phyloP scores from a whole-genome alignment of 1,140 invertebrate genomes.

The Pachypeltis micranthus region DNA sequence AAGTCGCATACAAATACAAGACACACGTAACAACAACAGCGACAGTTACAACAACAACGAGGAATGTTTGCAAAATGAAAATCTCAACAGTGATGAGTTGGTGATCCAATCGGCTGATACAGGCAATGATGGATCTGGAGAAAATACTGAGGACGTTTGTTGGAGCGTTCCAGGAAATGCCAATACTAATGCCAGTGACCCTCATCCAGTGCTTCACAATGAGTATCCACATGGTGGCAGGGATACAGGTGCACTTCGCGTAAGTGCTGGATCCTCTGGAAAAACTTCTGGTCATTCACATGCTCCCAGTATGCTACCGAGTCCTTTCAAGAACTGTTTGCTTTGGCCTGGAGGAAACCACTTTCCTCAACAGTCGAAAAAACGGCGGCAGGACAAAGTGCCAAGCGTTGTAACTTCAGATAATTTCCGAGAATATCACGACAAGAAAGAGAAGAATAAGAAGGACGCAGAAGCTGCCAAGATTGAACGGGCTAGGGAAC shows the following conservation, averaged over 20 bases:
- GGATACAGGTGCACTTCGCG: conserved; percentile 2
- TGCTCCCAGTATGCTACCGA: conserved; percentile 7
- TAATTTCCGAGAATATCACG: no score
- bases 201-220: conserved; percentile 9
- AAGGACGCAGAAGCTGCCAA: no score
- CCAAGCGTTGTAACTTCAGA: no score
- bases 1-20: conserved; percentile 9
- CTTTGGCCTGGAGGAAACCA: conserved; percentile 3
- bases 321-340: conserved; percentile 8
- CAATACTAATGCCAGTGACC: conserved; percentile 5
- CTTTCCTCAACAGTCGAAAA: conserved; percentile 5
- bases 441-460: not conserved
- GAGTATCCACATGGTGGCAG: conserved; percentile 5
- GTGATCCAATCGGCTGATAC: conserved; percentile 4
- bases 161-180: conserved; percentile 7
- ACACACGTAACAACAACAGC: conserved; percentile 4
- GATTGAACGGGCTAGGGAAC: no score
- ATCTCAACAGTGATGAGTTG: conserved; percentile 8
- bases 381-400: conserved; percentile 3
- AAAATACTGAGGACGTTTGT: conserved; percentile 6
- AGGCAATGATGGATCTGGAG: conserved; percentile 7
- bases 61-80: conserved; percentile 9
- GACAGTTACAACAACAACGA: conserved; percentile 6
- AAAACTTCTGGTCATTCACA: conserved; percentile 1
- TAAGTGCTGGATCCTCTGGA: conserved; percentile 8